phyloP scores from a whole-genome alignment of 2,113 vertebrate genomes.

The Clinocottus analis region DNA sequence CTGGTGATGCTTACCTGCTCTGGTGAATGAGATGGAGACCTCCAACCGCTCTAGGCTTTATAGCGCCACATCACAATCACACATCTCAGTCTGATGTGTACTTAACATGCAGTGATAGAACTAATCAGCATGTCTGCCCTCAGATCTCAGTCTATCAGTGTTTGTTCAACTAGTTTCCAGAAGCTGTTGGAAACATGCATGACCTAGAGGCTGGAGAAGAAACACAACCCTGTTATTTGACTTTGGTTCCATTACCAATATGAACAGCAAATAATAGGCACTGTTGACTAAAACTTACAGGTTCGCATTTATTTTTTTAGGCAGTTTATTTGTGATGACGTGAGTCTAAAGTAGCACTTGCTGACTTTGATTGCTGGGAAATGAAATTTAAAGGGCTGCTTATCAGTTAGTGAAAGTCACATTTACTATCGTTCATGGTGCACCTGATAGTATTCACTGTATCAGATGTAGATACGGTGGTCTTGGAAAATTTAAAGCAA shows the following conservation, averaged over 20 bases:
- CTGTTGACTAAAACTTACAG: not conserved
- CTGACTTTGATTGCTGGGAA: not conserved
- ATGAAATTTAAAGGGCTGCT: not conserved
- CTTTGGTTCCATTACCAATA: not conserved
- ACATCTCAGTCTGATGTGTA: conserved; percentile 4
- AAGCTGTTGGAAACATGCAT: not conserved
- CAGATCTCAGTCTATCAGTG: conserved; percentile 22
- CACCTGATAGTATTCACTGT: not conserved
- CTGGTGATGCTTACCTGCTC: not conserved
- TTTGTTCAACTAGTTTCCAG: conserved; percentile 9
- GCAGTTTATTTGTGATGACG: not conserved
- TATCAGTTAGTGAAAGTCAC: conserved; percentile 27
- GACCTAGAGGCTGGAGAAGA: not conserved
- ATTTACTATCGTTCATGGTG: no score
- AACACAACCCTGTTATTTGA: not conserved
- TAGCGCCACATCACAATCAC: not conserved
- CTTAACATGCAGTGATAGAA: conserved; percentile 9
- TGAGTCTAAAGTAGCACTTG: not conserved
- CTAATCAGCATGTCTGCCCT: conserved; percentile 1
- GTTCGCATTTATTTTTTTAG: not conserved
- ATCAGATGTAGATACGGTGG: not conserved
- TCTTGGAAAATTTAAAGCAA: conserved; percentile 1
- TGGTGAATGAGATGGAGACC: not conserved
- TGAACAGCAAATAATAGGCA: not conserved
- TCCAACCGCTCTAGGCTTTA: not conserved